Percentiles rank a stretch among this genome's conserved stretches.
Conservation (phyloP, 64 coral and sea anemone species). For the Exaiptasia diaphana region DNA sequence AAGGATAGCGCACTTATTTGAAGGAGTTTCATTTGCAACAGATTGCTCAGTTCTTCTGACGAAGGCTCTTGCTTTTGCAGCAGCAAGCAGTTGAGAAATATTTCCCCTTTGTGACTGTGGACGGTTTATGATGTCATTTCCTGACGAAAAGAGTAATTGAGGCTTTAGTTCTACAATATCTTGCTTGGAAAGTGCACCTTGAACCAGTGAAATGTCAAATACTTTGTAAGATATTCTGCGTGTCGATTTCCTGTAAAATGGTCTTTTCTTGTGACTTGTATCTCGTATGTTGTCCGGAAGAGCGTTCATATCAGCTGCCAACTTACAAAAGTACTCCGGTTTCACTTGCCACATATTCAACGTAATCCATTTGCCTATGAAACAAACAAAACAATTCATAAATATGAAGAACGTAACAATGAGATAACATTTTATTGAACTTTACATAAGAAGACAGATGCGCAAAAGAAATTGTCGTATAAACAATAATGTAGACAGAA, state of each 20-base stretch:
- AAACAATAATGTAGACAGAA: too few species aligned
- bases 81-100: background rate
- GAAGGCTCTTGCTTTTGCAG: slow-evolving; percentile 31
- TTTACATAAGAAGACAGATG: too few species aligned
- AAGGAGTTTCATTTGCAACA: background rate
- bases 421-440: too few species aligned
- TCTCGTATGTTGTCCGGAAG: background rate
- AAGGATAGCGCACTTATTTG: slow-evolving; percentile 31
- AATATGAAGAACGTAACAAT: too few species aligned
- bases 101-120: slow-evolving; percentile 4
- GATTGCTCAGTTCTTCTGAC: background rate
- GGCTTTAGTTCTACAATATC: background rate
- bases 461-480: too few species aligned
- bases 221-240: slow-evolving; percentile 22
- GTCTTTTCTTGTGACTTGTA: slow-evolving; percentile 5
- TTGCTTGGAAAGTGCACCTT: slow-evolving; percentile 2
- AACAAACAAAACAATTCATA: too few species aligned
- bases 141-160: slow-evolving; percentile 5
- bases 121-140: slow-evolving; percentile 4
- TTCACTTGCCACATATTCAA: background rate
- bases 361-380: background rate
- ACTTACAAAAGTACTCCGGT: background rate
- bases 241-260: background rate
- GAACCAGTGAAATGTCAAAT: background rate
- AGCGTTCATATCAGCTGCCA: background rate